Evolutionary conservation across 2,113 vertebrate genomes (phyloP), one percentile per base, ranked within the genome.

Genomic region (Muntiacus muntjak): DNA sequence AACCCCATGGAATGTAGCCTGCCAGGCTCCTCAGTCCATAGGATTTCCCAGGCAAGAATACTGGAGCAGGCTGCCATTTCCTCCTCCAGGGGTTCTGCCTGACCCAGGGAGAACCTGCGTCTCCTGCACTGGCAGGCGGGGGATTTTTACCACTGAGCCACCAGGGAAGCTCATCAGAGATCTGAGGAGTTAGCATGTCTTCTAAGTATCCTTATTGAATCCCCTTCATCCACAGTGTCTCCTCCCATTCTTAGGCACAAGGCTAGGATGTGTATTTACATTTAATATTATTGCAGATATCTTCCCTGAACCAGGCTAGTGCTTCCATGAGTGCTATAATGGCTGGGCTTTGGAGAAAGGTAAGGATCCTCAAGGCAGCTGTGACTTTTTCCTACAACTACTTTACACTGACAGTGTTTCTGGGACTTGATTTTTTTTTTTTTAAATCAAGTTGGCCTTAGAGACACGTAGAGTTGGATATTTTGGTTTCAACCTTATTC

Each of bases 401-500:
- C 19, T 90, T 86, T 95, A 93, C 13, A 85, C 54, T 52, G 64
- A 91, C 12, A 43, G 43, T 88, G 55, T 87, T 97, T 96, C 57
- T 40, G 36, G 40, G 62, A 93, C 50, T 21, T 85, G 85, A 33
- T 58, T 84, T 83, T 57, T 64, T 87, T 82, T 82, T 47, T 95
- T 94, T 40, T 3, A 36, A 78, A 33, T 90, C 50, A 97, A 81
- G 92, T 1, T 95, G 45, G 94, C 64, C 86, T 93, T 88, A 96
- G 93, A 96, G 57, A 87, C 91, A 96, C 33, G 33, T 95, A 78
- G 15, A 97, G 55, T 62, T 87, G 79, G 85, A 7, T 96, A 52
- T 85, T 83, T 83, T 33, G 88, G 97, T 67, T 98, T 99, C 98
- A 98, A 99, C 99, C 99, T 99, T 99, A 98, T 99, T 99, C 55